Percentiles rank a stretch among this genome's conserved stretches.
phyloP scores from a whole-genome alignment of 2,113 vertebrate species.

The Hippotragus niger region DNA sequence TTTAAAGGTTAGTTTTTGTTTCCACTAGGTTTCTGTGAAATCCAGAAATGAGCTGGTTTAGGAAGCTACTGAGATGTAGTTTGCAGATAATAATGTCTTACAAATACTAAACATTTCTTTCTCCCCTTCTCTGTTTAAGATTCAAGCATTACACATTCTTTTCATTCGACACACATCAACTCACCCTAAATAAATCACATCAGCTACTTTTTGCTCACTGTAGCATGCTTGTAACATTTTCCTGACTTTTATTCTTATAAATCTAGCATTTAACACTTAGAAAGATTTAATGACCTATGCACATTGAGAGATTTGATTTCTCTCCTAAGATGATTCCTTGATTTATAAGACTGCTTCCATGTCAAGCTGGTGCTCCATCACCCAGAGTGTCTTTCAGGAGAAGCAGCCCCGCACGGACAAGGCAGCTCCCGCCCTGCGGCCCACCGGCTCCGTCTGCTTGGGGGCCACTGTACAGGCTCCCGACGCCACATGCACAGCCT shows the following conservation, averaged over 20 bases:
- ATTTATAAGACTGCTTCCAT: not conserved
- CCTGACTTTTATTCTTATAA: not conserved
- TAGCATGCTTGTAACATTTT: too few species aligned
- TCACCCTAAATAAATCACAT: not conserved
- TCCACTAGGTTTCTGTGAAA: not conserved
- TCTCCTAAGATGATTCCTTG: not conserved
- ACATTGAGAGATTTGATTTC: not conserved
- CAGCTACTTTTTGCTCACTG: not conserved
- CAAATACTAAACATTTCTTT: not conserved
- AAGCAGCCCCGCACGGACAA: accelerated
- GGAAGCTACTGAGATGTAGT: not conserved
- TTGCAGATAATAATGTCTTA: not conserved
- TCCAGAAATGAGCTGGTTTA: not conserved
- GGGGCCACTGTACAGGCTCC: too few species aligned
- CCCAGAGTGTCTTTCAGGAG: not conserved
- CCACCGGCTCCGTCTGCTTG: accelerated
- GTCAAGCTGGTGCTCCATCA: not conserved
- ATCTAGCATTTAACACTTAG: not conserved
- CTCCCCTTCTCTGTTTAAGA: not conserved
- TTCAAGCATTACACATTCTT: not conserved
- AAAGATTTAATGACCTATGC: not conserved
- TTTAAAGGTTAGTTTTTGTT: not conserved
- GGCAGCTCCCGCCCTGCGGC: accelerated
- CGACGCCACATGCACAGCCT: accelerated
- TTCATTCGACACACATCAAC: not conserved